A percentile compares a stretch with the other conserved stretches of the same genome.
Evolutionary conservation across 2,888 invertebrate species (phyloP).

Genomic region (Lasiommata megera): DNA sequence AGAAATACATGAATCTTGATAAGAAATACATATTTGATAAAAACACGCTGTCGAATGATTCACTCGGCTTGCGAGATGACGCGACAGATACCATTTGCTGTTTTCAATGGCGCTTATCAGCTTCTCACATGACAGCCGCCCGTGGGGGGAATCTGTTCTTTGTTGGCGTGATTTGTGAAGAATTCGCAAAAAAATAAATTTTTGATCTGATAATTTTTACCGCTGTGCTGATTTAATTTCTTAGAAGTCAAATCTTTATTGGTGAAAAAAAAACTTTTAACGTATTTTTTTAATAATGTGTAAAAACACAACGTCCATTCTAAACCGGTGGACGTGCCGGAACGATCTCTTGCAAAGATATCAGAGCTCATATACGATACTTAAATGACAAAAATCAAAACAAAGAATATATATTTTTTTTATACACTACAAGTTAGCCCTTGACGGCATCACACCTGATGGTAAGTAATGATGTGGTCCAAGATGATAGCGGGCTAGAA

Average conservation of each 20-base stretch:
- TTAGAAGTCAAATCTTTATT: too few relatives aligned
- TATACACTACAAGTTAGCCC: too few relatives aligned
- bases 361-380: too few relatives aligned
- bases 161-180: neutral
- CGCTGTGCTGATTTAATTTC: neutral
- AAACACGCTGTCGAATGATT: conserved; percentile 3
- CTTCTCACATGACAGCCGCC: conserved; percentile 4
- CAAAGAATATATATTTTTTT: too few relatives aligned
- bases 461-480: too few relatives aligned
- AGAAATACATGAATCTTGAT: neutral
- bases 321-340: too few relatives aligned
- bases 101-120: conserved; percentile 17
- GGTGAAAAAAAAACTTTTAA: neutral
- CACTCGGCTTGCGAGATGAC: conserved; percentile 9
- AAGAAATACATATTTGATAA: conserved; percentile 4
- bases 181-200: neutral
- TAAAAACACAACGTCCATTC: too few relatives aligned
- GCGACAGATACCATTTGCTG: conserved; percentile 6
- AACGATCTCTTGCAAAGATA: too few relatives aligned
- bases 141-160: neutral
- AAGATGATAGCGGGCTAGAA: too few relatives aligned
- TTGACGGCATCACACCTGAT: too few relatives aligned
- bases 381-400: too few relatives aligned
- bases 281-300: neutral
- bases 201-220: neutral